Percentiles rank a stretch among this genome's conserved stretches.
Evolutionary conservation across 2,888 invertebrate species (phyloP).

Genomic region (Synanthedon andrenaeformis): DNA sequence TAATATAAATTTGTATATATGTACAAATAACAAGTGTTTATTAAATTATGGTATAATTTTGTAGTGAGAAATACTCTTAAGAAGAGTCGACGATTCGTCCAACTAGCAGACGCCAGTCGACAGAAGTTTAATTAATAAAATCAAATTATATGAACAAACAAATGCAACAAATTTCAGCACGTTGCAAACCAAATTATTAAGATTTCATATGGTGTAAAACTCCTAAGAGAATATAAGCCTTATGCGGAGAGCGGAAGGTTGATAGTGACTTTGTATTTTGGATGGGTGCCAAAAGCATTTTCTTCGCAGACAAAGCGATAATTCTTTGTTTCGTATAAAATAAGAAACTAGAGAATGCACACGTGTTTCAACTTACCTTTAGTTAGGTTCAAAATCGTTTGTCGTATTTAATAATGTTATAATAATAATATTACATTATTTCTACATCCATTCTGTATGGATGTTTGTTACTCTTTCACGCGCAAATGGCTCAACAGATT

Average conservation of each 20-base stretch:
- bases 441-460: no score
- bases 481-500: no score
- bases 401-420: no score
- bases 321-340: conserved; percentile 3
- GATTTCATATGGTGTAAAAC: background rate
- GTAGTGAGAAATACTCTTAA: background rate
- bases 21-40: no score
- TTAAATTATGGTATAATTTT: no score
- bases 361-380: background rate
- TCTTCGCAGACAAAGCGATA: conserved; percentile 1
- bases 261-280: background rate
- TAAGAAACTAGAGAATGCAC: background rate
- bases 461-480: no score
- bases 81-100: background rate
- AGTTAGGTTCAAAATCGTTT: no score
- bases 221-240: background rate
- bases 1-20: no score
- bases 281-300: background rate
- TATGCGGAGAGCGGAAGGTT: background rate
- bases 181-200: conserved; percentile 3
- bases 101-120: background rate
- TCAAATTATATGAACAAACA: background rate
- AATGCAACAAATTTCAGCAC: background rate
- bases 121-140: background rate
- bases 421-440: no score